These are phyloP conservation scores for Menidia beryllina DNA, from an alignment of 2,113 vertebrate genomes.

Conservation along the genomic window DNA sequence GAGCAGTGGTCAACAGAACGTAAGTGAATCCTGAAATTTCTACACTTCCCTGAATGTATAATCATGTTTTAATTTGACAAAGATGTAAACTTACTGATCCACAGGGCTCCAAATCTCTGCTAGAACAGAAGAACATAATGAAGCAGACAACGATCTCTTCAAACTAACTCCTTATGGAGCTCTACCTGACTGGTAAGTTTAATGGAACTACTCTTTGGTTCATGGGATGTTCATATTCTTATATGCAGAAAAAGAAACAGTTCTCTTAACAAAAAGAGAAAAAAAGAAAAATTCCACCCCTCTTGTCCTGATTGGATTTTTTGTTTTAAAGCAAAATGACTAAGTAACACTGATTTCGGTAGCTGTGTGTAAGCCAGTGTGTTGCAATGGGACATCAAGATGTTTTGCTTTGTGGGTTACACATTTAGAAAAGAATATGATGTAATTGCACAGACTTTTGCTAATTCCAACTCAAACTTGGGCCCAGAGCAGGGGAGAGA, in stretches of 20 bases:
- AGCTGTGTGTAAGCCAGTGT: neutral
- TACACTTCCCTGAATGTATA: slow-evolving; percentile 1
- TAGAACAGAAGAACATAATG: slow-evolving; percentile 40
- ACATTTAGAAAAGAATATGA: too few relatives aligned
- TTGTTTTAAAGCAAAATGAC: neutral
- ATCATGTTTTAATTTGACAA: slow-evolving; percentile 9
- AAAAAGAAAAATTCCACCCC: too few relatives aligned
- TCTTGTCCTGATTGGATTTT: neutral
- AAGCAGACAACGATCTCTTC: slow-evolving; percentile 71
- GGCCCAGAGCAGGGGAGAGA: slow-evolving; percentile 22
- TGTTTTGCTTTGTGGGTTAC: neutral
- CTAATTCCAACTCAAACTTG: slow-evolving; percentile 39
- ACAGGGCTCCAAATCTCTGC: slow-evolving; percentile 56
- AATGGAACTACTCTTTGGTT: neutral
- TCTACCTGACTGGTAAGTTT: slow-evolving; percentile 82
- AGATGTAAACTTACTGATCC: slow-evolving; percentile 23
- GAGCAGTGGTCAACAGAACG: slow-evolving; percentile 62
- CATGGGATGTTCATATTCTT: neutral
- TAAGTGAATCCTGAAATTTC: slow-evolving; percentile 57
- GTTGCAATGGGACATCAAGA: neutral
- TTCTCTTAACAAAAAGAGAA: neutral
- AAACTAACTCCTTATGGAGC: slow-evolving; percentile 79
- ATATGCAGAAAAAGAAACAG: neutral
- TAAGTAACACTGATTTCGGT: neutral
- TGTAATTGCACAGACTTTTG: slow-evolving; percentile 21